Percentiles rank a stretch among this genome's conserved stretches.
These are phyloP conservation scores for Sympetrum striolatum DNA, from an alignment of 2,888 invertebrate species.

Conservation along the genomic window DNA sequence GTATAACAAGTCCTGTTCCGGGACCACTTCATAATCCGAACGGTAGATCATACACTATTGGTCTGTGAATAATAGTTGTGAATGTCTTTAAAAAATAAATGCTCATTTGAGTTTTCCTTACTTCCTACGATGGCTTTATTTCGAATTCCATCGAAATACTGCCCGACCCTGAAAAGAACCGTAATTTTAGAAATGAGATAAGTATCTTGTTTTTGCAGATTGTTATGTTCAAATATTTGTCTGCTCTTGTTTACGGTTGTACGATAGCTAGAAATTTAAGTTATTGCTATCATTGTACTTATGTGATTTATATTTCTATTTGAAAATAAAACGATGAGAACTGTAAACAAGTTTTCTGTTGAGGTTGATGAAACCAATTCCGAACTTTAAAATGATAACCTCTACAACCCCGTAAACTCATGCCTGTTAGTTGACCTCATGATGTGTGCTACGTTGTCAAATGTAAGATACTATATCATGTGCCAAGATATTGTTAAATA, in stretches of 20 bases:
- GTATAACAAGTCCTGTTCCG: slow-evolving; percentile 68
- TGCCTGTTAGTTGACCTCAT: slow-evolving; percentile 25
- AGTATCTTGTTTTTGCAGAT: background rate
- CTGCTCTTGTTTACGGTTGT: background rate
- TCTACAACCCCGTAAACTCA: slow-evolving; percentile 27
- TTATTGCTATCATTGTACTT: slow-evolving; percentile 28
- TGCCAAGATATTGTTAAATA: too few relatives aligned
- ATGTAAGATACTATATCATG: background rate
- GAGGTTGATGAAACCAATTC: slow-evolving; percentile 18
- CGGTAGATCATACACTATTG: slow-evolving; percentile 77
- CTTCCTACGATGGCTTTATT: background rate
- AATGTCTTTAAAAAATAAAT: background rate
- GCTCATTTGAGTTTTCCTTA: background rate
- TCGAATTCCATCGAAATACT: background rate
- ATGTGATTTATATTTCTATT: slow-evolving; percentile 17
- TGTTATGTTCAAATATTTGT: background rate
- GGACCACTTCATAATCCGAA: slow-evolving; percentile 73
- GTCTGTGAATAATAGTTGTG: slow-evolving; percentile 52
- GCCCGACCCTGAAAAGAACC: background rate
- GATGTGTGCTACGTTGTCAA: slow-evolving; percentile 6
- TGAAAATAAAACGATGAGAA: slow-evolving; percentile 11
- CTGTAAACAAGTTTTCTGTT: background rate
- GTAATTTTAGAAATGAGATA: background rate
- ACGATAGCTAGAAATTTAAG: background rate
- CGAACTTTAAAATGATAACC: slow-evolving; percentile 16